A percentile compares a stretch with the other conserved stretches of the same genome.
These are phyloP conservation scores for Eclectus roratus DNA, from an alignment of 2,113 vertebrate species.

Conservation along the genomic window DNA sequence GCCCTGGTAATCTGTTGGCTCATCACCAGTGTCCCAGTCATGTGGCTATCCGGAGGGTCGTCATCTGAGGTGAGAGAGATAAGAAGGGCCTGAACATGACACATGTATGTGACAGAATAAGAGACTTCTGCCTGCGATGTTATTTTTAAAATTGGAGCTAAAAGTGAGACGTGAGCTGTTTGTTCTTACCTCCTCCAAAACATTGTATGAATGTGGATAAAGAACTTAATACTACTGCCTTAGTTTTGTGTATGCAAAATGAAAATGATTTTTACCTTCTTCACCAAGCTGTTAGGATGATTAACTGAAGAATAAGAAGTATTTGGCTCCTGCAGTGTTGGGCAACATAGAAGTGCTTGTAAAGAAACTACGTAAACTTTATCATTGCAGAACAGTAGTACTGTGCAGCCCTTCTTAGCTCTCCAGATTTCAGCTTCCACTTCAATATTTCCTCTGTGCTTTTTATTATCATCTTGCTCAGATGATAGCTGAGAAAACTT, in stretches of 20 bases:
- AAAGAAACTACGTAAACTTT: not conserved
- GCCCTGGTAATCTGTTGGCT: not conserved
- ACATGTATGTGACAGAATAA: not conserved
- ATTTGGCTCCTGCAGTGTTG: not conserved
- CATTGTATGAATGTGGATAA: not conserved
- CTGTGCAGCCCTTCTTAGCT: not conserved
- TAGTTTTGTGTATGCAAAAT: not conserved
- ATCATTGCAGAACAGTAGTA: not conserved
- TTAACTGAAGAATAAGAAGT: not conserved
- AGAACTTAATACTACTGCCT: not conserved
- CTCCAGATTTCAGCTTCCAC: not conserved
- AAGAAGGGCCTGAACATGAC: not conserved
- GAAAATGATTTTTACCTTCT: not conserved
- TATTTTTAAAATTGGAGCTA: constrained; percentile 7
- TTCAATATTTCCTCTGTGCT: not conserved
- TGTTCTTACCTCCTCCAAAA: not conserved
- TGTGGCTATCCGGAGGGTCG: not conserved
- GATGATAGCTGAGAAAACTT: not conserved
- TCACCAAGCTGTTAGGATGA: not conserved
- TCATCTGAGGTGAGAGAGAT: not conserved
- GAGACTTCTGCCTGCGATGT: not conserved
- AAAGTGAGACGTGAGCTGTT: not conserved
- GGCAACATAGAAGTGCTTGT: not conserved
- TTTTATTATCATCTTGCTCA: not conserved
- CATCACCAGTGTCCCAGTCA: not conserved